Percentiles rank a stretch among this genome's conserved stretches.
Evolutionary conservation across 2,888 invertebrate genomes (phyloP).

Genomic region (Aphidoletes aphidimyza): DNA sequence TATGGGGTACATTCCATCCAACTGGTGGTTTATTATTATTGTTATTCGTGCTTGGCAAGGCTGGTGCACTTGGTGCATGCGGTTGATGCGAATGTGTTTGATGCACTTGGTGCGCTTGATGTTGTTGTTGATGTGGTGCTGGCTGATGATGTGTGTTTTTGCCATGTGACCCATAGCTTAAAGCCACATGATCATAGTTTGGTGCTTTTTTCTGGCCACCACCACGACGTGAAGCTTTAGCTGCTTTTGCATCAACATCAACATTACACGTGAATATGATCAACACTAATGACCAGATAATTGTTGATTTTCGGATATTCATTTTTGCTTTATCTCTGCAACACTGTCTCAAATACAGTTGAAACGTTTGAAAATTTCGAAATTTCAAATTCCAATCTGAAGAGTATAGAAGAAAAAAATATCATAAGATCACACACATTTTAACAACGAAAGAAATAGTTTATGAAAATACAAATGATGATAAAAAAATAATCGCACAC

Average conservation of each 20-base stretch:
- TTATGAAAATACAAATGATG: neutral
- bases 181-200: neutral
- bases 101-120: neutral
- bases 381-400: neutral
- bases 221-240: neutral
- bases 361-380: neutral
- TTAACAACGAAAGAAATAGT: neutral
- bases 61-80: neutral
- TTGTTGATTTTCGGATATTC: neutral
- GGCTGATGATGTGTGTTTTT: neutral
- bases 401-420: neutral
- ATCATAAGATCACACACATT: neutral
- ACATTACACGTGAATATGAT: neutral
- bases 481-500: neutral
- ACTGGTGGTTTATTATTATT: neutral
- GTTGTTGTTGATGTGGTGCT: neutral
- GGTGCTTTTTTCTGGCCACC: neutral
- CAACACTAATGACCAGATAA: neutral
- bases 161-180: neutral
- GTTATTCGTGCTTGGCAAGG: neutral
- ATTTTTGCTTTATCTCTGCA: neutral
- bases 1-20: neutral
- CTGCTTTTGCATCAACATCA: constrained; percentile 8
- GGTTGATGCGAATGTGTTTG: neutral
- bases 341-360: neutral